Evolutionary conservation across 2,797 vertebrate species (phyloP), one percentile per base, ranked within the genome.

Genomic region (Enteromius argenteus): DNA sequence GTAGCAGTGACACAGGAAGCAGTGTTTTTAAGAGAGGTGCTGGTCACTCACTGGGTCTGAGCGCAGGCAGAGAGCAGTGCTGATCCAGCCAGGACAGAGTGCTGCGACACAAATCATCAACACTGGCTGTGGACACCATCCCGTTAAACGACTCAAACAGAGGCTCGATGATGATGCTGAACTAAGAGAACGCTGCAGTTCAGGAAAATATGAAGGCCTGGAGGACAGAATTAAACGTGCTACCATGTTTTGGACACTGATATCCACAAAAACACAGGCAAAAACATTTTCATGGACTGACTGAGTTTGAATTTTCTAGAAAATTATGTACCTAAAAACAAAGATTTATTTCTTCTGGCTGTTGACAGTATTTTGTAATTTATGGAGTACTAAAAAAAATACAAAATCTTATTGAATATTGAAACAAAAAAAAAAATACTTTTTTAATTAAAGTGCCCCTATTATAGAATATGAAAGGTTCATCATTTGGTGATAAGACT

Each of bases 81-180:
- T 98, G 97, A 80, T 99, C 97, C 94, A 99, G 90, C 98, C 98
- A 99, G 87, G 96, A 93, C 0, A 99, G 92, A 0, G 97, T 97
- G 3, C 97, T 97, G 64, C 96, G 95, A n/a, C 95, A 97, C 88
- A 99, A 94, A 86, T 97, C 98, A 67, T 98, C 96, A 87, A 97
- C 88, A 81, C 96, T 99, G 85, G 96, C 94, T 0, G 97, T 99
- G 88, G 98, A 99, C 86, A 99, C 98, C 97, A 98, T 98, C 19
- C 96, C 94, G 0, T 99, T 99, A 89, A 97, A 99, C 39, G 98
- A 98, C 91, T 99, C 98, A 0, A 99, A 99, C 85, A 99, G 93
- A 0, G 98, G 98, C 83, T 97, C 96, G 66, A 99, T 97, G 91
- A 99, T 96, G 88, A 99, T 91, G 78, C 98, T 98, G 94, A 99